These are phyloP conservation scores for Rhynchomys soricoides DNA, from an alignment of 2,113 vertebrate genomes.

Conservation along the genomic window DNA sequence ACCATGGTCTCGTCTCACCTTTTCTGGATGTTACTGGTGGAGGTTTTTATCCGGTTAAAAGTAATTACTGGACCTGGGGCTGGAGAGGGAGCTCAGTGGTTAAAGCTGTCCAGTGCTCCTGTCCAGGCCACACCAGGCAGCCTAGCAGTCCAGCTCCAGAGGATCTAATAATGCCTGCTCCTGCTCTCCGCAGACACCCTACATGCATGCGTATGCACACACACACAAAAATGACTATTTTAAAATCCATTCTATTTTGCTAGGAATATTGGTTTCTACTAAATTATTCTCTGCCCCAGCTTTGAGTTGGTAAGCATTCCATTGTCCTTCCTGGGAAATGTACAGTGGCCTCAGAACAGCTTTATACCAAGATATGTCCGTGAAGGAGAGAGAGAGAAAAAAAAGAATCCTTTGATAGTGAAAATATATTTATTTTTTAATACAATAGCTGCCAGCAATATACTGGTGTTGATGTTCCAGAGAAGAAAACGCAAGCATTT, in stretches of 20 bases:
- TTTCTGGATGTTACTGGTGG: neutral
- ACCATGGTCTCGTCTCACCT: neutral
- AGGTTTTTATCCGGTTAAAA: neutral
- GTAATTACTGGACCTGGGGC: neutral
- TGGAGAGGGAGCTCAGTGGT: neutral
- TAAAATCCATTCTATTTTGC: neutral
- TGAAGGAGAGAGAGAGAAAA: slow-evolving; percentile 70
- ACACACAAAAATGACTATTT: neutral
- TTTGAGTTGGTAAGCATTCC: neutral
- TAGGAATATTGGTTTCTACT: neutral
- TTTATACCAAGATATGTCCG: slow-evolving; percentile 62
- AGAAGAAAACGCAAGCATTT: slow-evolving; percentile 85
- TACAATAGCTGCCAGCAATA: slow-evolving; percentile 91
- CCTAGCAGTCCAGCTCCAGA: neutral
- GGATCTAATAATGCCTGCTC: neutral
- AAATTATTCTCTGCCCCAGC: neutral
- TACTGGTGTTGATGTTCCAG: slow-evolving; percentile 86
- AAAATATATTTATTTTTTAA: slow-evolving; percentile 92
- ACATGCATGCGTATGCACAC: no score
- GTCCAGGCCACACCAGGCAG: no score
- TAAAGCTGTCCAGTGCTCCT: no score
- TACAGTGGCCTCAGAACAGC: slow-evolving; percentile 13
- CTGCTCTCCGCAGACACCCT: neutral
- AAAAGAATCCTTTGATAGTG: slow-evolving; percentile 85
- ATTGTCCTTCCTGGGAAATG: slow-evolving; percentile 6